Conservation (phyloP, 2,113 vertebrate genomes). For the Canis aureus region DNA sequence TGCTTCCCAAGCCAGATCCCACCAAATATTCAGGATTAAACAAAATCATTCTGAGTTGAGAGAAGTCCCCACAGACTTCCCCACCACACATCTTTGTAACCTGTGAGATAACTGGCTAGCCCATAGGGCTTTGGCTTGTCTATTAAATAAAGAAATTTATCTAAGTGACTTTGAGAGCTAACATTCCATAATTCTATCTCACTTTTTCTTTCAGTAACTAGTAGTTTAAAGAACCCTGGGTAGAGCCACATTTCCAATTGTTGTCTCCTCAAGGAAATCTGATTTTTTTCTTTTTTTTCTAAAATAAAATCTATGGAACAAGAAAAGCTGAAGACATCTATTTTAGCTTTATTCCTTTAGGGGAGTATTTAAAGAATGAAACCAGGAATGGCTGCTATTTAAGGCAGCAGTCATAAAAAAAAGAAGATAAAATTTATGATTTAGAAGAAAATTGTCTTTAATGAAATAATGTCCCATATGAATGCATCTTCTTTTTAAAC, state of each 20-base stretch:
- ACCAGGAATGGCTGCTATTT: constrained; percentile 35
- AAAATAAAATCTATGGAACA: background rate
- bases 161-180: background rate
- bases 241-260: constrained; percentile 38
- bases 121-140: background rate
- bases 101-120: background rate
- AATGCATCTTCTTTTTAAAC: background rate
- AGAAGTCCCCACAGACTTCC: background rate
- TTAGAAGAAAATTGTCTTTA: constrained; percentile 20
- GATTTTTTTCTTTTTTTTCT: background rate
- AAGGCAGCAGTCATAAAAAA: constrained; percentile 1
- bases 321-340: constrained; percentile 18
- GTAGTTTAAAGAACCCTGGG: constrained; percentile 27
- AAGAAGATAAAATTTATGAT: constrained; percentile 19
- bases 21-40: constrained; percentile 13
- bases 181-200: constrained; percentile 9
- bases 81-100: background rate
- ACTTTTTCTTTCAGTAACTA: background rate
- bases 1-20: constrained; percentile 55
- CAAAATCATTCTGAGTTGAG: background rate
- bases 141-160: constrained; percentile 51
- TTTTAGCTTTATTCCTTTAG: constrained; percentile 41
- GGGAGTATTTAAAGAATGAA: constrained; percentile 66
- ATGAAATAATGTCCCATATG: constrained; percentile 5
- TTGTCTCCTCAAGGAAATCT: background rate